A percentile compares a stretch with the other conserved stretches of the same genome.
Evolutionary conservation across 2,113 vertebrate species (phyloP).

Genomic region (Zosterops japonicus): DNA sequence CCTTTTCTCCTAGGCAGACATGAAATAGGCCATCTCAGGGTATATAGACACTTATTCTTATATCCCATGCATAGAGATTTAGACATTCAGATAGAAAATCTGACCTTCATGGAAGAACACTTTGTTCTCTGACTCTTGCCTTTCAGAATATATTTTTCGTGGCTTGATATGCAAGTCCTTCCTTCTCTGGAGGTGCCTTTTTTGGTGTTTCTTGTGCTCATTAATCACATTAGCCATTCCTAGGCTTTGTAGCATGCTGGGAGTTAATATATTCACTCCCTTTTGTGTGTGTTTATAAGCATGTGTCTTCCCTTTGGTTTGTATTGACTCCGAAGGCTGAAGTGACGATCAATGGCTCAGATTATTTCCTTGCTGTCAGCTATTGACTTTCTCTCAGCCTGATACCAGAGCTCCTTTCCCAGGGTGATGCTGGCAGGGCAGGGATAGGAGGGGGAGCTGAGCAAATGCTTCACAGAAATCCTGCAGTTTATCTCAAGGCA

Average conservation of each 20-base stretch:
- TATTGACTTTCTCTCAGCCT: slow-evolving; percentile 77
- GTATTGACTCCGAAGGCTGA: slow-evolving; percentile 71
- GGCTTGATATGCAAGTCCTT: neutral
- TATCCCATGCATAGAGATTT: neutral
- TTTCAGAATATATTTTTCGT: neutral
- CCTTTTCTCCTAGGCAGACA: neutral
- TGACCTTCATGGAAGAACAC: neutral
- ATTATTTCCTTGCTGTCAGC: slow-evolving; percentile 80
- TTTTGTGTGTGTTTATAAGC: slow-evolving; percentile 28
- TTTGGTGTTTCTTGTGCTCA: neutral
- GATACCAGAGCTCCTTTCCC: slow-evolving; percentile 62
- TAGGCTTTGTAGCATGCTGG: neutral
- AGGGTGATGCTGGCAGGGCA: neutral
- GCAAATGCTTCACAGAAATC: neutral
- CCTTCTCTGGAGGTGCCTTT: neutral
- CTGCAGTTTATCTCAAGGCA: neutral
- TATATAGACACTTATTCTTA: neutral
- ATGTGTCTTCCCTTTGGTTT: slow-evolving; percentile 63
- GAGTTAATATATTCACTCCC: slow-evolving; percentile 64
- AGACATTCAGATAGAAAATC: neutral
- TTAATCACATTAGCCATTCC: neutral
- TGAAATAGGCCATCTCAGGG: neutral
- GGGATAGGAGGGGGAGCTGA: neutral
- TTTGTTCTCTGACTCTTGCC: neutral
- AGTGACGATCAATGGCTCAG: slow-evolving; percentile 76